These are phyloP conservation scores for Emydoidea blandingii DNA, from an alignment of 2,797 vertebrate genomes.

Conservation along the genomic window DNA sequence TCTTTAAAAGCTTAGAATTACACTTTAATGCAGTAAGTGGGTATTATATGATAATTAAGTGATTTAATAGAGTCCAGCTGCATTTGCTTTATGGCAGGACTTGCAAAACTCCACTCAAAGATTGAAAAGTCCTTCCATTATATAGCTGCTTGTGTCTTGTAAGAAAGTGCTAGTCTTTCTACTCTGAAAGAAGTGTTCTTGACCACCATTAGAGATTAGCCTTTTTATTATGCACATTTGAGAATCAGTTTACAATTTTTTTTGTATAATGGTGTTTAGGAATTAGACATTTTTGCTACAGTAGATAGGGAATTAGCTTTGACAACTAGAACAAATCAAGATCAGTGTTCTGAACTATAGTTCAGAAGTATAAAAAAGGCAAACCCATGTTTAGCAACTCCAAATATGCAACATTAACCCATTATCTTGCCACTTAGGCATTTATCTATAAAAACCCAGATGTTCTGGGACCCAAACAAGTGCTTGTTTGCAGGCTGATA, in stretches of 20 bases:
- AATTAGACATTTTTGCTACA: background rate
- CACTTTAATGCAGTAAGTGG: background rate
- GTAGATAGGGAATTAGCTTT: background rate
- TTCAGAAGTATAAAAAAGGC: background rate
- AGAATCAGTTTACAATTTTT: background rate
- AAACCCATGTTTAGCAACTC: background rate
- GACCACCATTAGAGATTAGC: background rate
- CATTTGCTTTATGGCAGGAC: background rate
- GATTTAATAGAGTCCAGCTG: background rate
- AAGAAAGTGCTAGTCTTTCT: background rate
- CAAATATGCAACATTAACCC: background rate
- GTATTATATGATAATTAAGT: background rate
- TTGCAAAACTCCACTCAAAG: background rate
- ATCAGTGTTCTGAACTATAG: background rate
- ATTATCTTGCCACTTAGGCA: background rate
- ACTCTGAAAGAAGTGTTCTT: background rate
- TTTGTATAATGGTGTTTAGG: background rate
- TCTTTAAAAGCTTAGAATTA: background rate
- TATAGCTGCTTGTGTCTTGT: background rate
- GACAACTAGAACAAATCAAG: too few species aligned
- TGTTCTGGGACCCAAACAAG: background rate
- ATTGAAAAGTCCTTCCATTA: background rate
- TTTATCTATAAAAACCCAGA: background rate
- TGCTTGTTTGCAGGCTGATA: background rate
- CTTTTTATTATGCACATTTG: background rate